Evolutionary conservation across 2,113 vertebrate species (phyloP).

Genomic region (Arvicanthis niloticus): DNA sequence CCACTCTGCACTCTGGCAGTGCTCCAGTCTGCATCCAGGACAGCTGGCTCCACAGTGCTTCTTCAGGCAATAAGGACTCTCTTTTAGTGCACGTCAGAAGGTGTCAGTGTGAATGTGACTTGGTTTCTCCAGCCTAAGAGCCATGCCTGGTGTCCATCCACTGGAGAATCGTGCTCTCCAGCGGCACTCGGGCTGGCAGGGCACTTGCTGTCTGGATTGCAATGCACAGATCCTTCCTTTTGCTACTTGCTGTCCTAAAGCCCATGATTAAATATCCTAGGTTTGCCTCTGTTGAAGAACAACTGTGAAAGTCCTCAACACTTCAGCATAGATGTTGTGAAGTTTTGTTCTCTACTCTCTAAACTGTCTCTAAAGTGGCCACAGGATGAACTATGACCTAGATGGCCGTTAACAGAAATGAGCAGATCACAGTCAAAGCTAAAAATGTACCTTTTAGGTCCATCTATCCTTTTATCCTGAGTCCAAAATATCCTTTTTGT

Average conservation of each 20-base stretch:
- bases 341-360: constrained; percentile 60
- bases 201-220: background rate
- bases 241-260: constrained; percentile 42
- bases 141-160: constrained; percentile 1
- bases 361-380: constrained; percentile 41
- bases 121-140: constrained; percentile 41
- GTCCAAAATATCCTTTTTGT: constrained; percentile 4
- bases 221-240: constrained; percentile 5
- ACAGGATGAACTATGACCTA: constrained; percentile 23
- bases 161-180: constrained; percentile 8
- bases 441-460: constrained; percentile 54
- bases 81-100: constrained; percentile 25
- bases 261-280: constrained; percentile 54
- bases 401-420: constrained; percentile 23
- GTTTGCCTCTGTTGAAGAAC: constrained; percentile 26
- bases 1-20: background rate
- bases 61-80: constrained; percentile 57
- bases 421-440: constrained; percentile 55
- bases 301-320: constrained; percentile 21
- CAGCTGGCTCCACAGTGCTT: constrained; percentile 18
- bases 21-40: background rate
- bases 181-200: background rate
- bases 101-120: constrained; percentile 39
- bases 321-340: constrained; percentile 35
- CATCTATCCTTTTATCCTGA: constrained; percentile 57